Conservation (phyloP, 2,888 invertebrate genomes). For the Ferrisia virgata region DNA sequence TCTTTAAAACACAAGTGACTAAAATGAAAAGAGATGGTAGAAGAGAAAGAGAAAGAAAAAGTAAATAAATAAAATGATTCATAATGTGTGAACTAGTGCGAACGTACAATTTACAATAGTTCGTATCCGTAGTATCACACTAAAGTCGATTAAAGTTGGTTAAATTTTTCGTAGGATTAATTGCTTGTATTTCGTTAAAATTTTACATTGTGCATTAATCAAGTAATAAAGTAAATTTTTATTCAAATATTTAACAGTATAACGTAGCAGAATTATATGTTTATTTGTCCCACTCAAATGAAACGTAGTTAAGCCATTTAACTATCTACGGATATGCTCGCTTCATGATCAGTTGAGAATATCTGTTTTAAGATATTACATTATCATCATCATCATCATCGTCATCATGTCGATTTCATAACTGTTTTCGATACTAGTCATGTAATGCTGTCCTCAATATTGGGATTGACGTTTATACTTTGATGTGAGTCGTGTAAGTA, state of each 20-base stretch:
- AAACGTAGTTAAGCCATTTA: background rate
- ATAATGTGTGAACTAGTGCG: background rate
- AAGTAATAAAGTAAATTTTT: background rate
- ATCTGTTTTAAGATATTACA: background rate
- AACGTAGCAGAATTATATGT: slow-evolving; percentile 17
- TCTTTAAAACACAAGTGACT: background rate
- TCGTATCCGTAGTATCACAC: background rate
- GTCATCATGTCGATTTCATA: background rate
- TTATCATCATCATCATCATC: background rate
- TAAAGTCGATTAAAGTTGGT: background rate
- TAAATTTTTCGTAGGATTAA: background rate
- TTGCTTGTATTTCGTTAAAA: background rate
- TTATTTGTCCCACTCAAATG: background rate
- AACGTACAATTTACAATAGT: too few relatives aligned
- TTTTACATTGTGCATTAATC: background rate
- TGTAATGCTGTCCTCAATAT: slow-evolving; percentile 7
- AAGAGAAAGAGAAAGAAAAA: slow-evolving; percentile 20
- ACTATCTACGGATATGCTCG: background rate
- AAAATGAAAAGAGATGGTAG: background rate
- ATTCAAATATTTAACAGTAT: background rate
- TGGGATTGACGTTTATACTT: background rate
- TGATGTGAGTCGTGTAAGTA: slow-evolving; percentile 13
- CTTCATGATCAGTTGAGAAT: background rate
- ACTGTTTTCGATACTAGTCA: background rate
- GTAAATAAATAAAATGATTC: slow-evolving; percentile 32